Base-by-base conservation (phyloP, 37 sponge, comb jelly and placozoan genomes). In the Aplysina aerophoba region DNA sequence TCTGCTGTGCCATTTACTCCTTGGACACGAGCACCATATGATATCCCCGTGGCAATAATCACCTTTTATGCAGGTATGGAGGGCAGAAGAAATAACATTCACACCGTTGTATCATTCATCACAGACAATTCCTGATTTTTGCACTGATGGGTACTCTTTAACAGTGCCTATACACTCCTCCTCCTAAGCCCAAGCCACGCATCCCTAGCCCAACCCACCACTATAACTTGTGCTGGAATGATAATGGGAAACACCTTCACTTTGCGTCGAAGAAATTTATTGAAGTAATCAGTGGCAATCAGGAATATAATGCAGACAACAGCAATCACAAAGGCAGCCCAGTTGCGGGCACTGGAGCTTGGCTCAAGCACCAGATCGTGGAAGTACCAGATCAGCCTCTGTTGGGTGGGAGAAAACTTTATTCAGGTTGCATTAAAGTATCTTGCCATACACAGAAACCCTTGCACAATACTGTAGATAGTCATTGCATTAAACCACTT, bases 141-240 rank as follows among this genome's bases (percentile, higher is more conserved):
- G n/a, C n/a, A n/a, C n/a, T n/a, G n/a, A n/a, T n/a, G n/a, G n/a
- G n/a, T 58, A 58, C 59, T 58, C 15, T 58, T 20, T 58, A 58
- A 58, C 59, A 58, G 59, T 19, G 17, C 19, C n/a, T n/a, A n/a
- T n/a, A n/a, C n/a, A n/a, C n/a, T n/a, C n/a, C n/a, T n/a, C n/a
- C n/a, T n/a, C n/a, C n/a, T n/a, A n/a, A n/a, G n/a, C n/a, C 50
- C 50, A 44, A 44, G 6, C 50, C 50, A 44, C n/a, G n/a, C n/a
- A n/a, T n/a, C n/a, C 8, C 50, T 44, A 8, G 6, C 50, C 3
- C 17, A 14, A 75, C 78, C 84, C 44, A 92, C 91, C 87, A 94
- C 89, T 33, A 94, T 85, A 15, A 94, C 86, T 39, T 94, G 90
- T 13, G 87, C 89, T 53, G 94, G 94, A 35, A 94, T 91, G 55